Percentiles rank a stretch among this genome's conserved stretches.
Conservation (phyloP, 2,113 vertebrate species). For the Zosterops lateralis region DNA sequence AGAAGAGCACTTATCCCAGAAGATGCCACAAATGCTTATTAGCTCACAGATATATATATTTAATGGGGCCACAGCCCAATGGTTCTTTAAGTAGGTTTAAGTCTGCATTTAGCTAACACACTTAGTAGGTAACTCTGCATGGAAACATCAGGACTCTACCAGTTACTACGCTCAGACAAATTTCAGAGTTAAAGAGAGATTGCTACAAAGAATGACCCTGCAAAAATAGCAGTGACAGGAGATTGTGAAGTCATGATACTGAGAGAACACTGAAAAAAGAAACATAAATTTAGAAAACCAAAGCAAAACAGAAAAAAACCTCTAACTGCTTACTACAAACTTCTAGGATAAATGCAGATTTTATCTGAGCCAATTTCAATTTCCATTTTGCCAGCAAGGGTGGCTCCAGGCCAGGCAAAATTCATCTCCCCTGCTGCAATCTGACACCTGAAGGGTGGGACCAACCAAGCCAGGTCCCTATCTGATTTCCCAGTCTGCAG, state of each 20-base stretch:
- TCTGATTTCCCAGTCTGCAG: neutral
- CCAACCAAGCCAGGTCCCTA: neutral
- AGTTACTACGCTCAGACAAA: neutral
- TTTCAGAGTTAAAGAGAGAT: neutral
- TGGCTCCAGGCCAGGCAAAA: neutral
- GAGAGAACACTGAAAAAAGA: neutral
- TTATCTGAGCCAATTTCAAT: neutral
- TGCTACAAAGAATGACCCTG: neutral
- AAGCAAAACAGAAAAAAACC: neutral
- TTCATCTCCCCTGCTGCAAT: neutral
- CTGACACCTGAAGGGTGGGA: neutral
- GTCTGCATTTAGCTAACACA: neutral
- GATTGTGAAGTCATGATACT: neutral
- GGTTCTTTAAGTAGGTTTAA: neutral
- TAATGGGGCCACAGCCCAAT: neutral
- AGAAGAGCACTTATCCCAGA: neutral
- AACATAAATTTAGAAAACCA: neutral
- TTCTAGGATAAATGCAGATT: neutral
- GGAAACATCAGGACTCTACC: neutral
- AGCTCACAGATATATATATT: neutral
- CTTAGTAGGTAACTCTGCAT: neutral
- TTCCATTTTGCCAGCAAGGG: neutral
- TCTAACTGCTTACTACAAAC: neutral
- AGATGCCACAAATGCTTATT: neutral
- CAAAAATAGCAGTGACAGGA: neutral